Evolutionary conservation across 2,113 vertebrate genomes (phyloP), one percentile per base, ranked within the genome.

Genomic region (Cyanoderma ruficeps): DNA sequence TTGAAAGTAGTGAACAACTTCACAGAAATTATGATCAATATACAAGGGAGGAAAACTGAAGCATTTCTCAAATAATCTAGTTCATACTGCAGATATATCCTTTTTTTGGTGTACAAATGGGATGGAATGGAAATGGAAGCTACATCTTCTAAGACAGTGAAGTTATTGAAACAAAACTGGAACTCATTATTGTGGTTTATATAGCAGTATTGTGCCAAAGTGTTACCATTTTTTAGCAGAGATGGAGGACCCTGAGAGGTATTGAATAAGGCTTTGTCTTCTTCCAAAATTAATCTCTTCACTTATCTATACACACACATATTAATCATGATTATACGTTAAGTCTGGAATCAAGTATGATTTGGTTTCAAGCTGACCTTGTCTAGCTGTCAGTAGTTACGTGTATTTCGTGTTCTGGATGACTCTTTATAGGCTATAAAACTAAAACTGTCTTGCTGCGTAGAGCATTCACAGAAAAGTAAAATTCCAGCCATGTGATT

Each of bases 361-460:
- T 63, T 94, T 96, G 13, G 2, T 87, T 94, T 86, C 72, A 72
- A 57, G 49, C 14, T 41, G 22, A 72, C 60, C 31, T 89, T 78
- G 64, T 78, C 42, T 83, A 89, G 27, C 18, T 70, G 49, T 93
- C 80, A 86, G 59, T 65, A 92, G 49, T 52, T 76, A 63, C 35
- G 30, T 61, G 31, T 72, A 92, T 95, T 95, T 92, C 44, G 25
- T 77, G 30, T 83, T 87, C 77, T 52, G 35, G 8, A 16, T 72
- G 44, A 47, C 64, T 61, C 17, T 83, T 95, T 77, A 83, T 74
- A 79, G 49, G 23, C 50, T 92, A 80, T 96, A 93, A 97, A 97
- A 57, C 59, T 94, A 87, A 97, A 97, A 41, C 52, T 92, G 39
- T 75, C 74, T 46, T 87, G 5, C 20, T 80, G 59, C 21, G 15